These are phyloP conservation scores for Drosophila colorata DNA, from an alignment of 2,888 invertebrate species.

Conservation along the genomic window DNA sequence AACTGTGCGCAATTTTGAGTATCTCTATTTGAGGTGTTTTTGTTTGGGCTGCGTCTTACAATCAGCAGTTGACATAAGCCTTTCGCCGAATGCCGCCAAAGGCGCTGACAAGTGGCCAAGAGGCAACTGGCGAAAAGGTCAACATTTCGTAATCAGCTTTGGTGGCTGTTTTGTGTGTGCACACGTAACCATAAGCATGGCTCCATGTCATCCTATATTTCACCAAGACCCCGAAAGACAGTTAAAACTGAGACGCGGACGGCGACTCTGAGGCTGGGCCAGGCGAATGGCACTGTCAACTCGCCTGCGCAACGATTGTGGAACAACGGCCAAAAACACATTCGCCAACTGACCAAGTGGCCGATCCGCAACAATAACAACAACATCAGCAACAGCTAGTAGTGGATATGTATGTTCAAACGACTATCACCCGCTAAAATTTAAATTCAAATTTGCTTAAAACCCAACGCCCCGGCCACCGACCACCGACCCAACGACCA, in stretches of 20 bases:
- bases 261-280: conserved; percentile 26
- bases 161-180: conserved; percentile 37
- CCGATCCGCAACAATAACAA: conserved; percentile 38
- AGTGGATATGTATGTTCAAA: conserved; percentile 58
- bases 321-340: conserved; percentile 52
- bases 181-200: conserved; percentile 78
- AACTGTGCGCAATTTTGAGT: conserved; percentile 55
- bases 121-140: conserved; percentile 68
- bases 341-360: conserved; percentile 80
- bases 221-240: conserved; percentile 60
- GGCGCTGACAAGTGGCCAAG: conserved; percentile 73
- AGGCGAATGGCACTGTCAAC: conserved; percentile 70
- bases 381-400: conserved; percentile 28
- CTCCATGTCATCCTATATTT: conserved; percentile 81
- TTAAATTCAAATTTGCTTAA: conserved; percentile 81
- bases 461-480: conserved; percentile 39
- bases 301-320: conserved; percentile 59
- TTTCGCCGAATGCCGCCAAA: conserved; percentile 76
- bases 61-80: conserved; percentile 77
- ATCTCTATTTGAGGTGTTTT: conserved; percentile 26
- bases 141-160: conserved; percentile 77
- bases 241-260: conserved; percentile 6
- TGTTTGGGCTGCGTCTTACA: background rate
- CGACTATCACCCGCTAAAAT: conserved; percentile 81
- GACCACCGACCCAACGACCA: conserved; percentile 34